A percentile compares a stretch with the other conserved stretches of the same genome.
Evolutionary conservation across 2,113 vertebrate genomes (phyloP).

Genomic region (Cephalopholis sonnerati): DNA sequence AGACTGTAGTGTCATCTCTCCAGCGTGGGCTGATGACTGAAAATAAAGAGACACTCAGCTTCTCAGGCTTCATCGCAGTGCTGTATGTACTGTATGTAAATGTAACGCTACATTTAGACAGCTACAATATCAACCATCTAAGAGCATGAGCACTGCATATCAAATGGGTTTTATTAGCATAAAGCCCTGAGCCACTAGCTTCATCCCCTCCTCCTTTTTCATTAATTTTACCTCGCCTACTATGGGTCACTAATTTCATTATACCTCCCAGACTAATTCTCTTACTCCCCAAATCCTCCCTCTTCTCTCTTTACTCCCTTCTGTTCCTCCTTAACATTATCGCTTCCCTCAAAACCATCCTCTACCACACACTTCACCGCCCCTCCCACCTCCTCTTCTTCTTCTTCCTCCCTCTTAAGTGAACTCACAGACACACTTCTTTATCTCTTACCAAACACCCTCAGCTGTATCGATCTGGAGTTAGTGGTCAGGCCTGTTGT

Average conservation of each 20-base stretch:
- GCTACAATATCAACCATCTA: conserved; percentile 66
- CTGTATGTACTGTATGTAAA: conserved; percentile 58
- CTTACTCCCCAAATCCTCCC: conserved; percentile 52
- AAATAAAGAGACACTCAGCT: conserved; percentile 61
- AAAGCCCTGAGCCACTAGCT: conserved; percentile 56
- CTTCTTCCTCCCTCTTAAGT: not conserved
- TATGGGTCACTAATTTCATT: conserved; percentile 80
- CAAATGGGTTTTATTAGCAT: conserved; percentile 71
- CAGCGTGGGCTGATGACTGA: conserved; percentile 49
- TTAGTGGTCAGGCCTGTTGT: conserved; percentile 63
- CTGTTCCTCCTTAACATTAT: conserved; percentile 54
- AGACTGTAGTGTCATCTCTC: conserved; percentile 32
- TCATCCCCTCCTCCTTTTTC: conserved; percentile 62
- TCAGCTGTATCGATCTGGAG: conserved; percentile 70
- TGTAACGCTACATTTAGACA: conserved; percentile 42
- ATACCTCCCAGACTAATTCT: conserved; percentile 74
- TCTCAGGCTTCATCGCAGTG: conserved; percentile 34
- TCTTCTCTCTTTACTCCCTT: conserved; percentile 41
- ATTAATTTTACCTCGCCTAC: conserved; percentile 67
- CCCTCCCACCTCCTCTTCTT: not conserved
- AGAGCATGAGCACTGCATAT: conserved; percentile 63
- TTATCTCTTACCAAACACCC: conserved; percentile 81
- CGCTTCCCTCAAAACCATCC: conserved; percentile 32
- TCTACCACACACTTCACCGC: conserved; percentile 15
- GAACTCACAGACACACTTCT: conserved; percentile 8